Evolutionary conservation across 1,140 invertebrate species (phyloP).

Genomic region (Drosophila ironensis): DNA sequence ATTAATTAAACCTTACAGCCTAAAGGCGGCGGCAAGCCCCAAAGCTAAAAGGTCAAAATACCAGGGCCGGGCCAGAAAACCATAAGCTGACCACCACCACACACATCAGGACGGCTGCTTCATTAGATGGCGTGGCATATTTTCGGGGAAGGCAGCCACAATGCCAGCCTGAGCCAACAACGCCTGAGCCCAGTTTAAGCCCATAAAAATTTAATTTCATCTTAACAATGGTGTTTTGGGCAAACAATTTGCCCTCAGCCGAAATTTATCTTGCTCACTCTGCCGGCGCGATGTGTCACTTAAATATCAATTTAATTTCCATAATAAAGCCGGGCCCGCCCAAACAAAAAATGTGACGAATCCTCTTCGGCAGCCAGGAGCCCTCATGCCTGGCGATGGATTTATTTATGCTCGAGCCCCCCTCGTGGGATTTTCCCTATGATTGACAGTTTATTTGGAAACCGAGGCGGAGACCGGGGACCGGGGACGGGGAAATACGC

Average conservation of each 20-base stretch:
- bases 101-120: constrained; percentile 36
- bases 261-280: constrained; percentile 63
- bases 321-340: constrained; percentile 57
- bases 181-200: constrained; percentile 63
- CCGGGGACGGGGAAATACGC: constrained; percentile 29
- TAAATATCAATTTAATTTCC: constrained; percentile 80
- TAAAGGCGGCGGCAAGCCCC: constrained; percentile 39
- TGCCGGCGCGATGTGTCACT: constrained; percentile 56
- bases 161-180: too few relatives aligned
- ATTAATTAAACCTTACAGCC: constrained; percentile 72
- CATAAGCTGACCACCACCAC: constrained; percentile 63
- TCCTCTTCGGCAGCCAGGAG: too few relatives aligned
- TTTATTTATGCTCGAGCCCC: constrained; percentile 14
- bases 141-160: constrained; percentile 36
- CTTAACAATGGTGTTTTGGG: constrained; percentile 57
- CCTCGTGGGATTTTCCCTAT: constrained; percentile 53
- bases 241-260: constrained; percentile 63
- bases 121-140: constrained; percentile 59
- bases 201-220: constrained; percentile 69
- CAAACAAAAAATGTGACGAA: not conserved
- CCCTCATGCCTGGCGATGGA: not conserved
- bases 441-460: constrained; percentile 63
- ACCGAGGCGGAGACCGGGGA: not conserved
- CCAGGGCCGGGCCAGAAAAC: constrained; percentile 48
- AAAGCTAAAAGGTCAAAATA: constrained; percentile 65